phyloP scores from a whole-genome alignment of 2,888 invertebrate species.

The Barypeithes pellucidus region DNA sequence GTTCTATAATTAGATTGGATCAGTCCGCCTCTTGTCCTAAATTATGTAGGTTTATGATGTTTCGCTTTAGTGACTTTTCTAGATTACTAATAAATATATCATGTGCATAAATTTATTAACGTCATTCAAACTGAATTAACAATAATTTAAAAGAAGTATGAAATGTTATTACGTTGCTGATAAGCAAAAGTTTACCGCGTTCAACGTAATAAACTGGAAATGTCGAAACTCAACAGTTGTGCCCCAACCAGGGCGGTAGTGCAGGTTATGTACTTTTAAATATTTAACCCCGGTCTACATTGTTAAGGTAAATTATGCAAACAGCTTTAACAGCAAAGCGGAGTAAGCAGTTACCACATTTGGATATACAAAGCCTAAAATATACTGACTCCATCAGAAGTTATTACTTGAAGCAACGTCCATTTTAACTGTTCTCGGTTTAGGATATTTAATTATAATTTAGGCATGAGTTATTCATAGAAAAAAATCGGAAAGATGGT shows the following conservation, averaged over 20 bases:
- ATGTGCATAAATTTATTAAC: too few relatives aligned
- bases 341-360: conserved; percentile 53
- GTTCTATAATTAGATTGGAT: too few relatives aligned
- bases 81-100: too few relatives aligned
- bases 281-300: conserved; percentile 24
- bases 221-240: conserved; percentile 4
- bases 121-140: too few relatives aligned
- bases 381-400: conserved; percentile 47
- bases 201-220: background rate
- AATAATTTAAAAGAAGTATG: too few relatives aligned
- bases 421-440: conserved; percentile 18
- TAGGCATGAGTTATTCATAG: background rate
- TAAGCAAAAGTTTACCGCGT: background rate
- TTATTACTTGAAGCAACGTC: conserved; percentile 42
- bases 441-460: conserved; percentile 37
- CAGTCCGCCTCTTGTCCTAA: too few relatives aligned
- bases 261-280: conserved; percentile 29
- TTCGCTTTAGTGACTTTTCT: too few relatives aligned
- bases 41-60: too few relatives aligned
- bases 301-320: conserved; percentile 36
- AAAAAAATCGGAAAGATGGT: background rate
- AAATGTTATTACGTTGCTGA: background rate
- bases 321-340: conserved; percentile 32
- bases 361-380: conserved; percentile 43
- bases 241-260: conserved; percentile 6